Percentiles rank a stretch among this genome's conserved stretches.
phyloP scores from a whole-genome alignment of 2,888 invertebrate genomes.

The Netelia melanura region DNA sequence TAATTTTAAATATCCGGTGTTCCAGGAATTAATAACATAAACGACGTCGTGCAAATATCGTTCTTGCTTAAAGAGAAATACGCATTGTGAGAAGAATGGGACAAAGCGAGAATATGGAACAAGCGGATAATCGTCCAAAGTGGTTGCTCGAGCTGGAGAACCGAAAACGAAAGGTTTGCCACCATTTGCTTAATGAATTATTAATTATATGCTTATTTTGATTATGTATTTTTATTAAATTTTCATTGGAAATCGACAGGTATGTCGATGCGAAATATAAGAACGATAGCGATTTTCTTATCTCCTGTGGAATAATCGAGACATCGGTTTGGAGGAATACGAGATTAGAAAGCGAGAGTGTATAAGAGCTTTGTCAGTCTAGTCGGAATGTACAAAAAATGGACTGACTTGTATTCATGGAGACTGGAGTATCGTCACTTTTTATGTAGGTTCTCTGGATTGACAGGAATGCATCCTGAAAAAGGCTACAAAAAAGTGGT shows the following conservation, averaged over 20 bases:
- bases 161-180: constrained; percentile 81
- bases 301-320: constrained; percentile 11
- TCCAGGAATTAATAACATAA: background rate
- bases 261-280: background rate
- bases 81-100: constrained; percentile 52
- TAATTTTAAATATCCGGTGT: constrained; percentile 8
- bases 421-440: background rate
- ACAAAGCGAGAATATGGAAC: constrained; percentile 71
- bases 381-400: background rate
- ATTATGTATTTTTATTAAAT: background rate
- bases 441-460: background rate
- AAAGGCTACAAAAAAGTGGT: background rate
- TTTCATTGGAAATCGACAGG: background rate
- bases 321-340: constrained; percentile 10
- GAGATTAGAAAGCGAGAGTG: constrained; percentile 31
- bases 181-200: background rate
- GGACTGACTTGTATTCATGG: background rate
- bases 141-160: constrained; percentile 83
- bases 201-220: constrained; percentile 40
- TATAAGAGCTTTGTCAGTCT: background rate
- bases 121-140: constrained; percentile 79
- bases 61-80: background rate
- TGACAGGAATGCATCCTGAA: background rate
- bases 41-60: background rate
- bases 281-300: background rate